phyloP scores from a whole-genome alignment of 2,113 vertebrate genomes.

The Eudyptes chrysolophus region DNA sequence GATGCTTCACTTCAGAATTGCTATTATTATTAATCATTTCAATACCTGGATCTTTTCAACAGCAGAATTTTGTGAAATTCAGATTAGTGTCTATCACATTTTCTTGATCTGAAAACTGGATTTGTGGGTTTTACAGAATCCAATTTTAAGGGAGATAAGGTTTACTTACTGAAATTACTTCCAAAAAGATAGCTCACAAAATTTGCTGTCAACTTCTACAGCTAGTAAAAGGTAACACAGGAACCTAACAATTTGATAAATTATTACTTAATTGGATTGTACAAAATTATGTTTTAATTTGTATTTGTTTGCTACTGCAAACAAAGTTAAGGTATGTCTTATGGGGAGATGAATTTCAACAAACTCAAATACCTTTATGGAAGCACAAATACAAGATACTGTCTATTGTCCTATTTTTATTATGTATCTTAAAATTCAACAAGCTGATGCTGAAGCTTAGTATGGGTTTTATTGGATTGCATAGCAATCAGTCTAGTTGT shows the following conservation, averaged over 20 bases:
- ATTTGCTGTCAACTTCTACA: neutral
- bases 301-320: neutral
- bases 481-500: neutral
- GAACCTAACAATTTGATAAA: neutral
- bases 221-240: neutral
- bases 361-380: neutral
- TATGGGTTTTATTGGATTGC: neutral
- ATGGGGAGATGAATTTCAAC: neutral
- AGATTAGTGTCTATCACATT: neutral
- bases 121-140: neutral
- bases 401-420: neutral
- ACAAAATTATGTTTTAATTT: neutral
- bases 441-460: neutral
- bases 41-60: neutral
- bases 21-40: neutral
- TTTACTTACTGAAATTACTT: neutral
- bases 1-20: neutral
- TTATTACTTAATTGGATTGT: neutral
- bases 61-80: neutral
- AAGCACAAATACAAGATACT: neutral
- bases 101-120: neutral
- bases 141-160: neutral
- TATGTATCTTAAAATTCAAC: neutral
- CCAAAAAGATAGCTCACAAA: neutral
- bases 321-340: neutral